Conservation (phyloP, 2,888 invertebrate genomes). For the Torymus tubicola region DNA sequence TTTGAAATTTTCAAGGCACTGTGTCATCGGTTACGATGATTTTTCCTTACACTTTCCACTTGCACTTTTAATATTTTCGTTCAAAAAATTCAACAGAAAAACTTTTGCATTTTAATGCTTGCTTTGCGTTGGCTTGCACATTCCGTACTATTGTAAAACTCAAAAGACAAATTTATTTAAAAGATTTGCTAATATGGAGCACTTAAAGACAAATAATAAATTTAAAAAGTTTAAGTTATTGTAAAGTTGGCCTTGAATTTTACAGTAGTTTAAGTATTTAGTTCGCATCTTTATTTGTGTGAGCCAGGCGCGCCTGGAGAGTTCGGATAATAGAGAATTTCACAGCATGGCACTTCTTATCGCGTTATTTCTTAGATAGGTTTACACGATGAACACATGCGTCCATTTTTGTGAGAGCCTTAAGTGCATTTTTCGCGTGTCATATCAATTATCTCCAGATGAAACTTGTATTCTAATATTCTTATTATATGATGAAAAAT, state of each 20-base stretch:
- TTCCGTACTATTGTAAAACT: constrained; percentile 29
- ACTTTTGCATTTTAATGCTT: constrained; percentile 40
- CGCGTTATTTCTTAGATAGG: constrained; percentile 56
- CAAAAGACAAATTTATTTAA: constrained; percentile 19
- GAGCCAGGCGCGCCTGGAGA: constrained; percentile 57
- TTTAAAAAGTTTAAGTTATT: not conserved
- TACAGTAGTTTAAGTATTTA: constrained; percentile 14
- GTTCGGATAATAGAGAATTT: constrained; percentile 66
- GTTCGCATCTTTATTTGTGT: constrained; percentile 53
- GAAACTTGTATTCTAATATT: not conserved
- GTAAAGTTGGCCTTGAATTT: constrained; percentile 4
- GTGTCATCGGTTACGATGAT: constrained; percentile 43
- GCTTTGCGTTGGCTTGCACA: constrained; percentile 37
- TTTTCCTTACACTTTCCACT: constrained; percentile 29
- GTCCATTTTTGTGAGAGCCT: constrained; percentile 75
- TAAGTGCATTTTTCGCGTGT: constrained; percentile 60
- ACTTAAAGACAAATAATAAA: not conserved
- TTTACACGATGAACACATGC: constrained; percentile 61
- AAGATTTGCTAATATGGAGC: not conserved
- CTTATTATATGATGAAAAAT: constrained; percentile 18
- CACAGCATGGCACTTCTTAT: constrained; percentile 73
- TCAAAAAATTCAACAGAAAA: constrained; percentile 24
- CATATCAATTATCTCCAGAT: not conserved
- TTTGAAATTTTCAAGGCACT: constrained; percentile 30
- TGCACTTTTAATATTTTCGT: constrained; percentile 22